Percentiles rank a stretch among this genome's conserved stretches.
Conservation (phyloP, 2,797 vertebrate genomes). For the Thamnophis elegans region DNA sequence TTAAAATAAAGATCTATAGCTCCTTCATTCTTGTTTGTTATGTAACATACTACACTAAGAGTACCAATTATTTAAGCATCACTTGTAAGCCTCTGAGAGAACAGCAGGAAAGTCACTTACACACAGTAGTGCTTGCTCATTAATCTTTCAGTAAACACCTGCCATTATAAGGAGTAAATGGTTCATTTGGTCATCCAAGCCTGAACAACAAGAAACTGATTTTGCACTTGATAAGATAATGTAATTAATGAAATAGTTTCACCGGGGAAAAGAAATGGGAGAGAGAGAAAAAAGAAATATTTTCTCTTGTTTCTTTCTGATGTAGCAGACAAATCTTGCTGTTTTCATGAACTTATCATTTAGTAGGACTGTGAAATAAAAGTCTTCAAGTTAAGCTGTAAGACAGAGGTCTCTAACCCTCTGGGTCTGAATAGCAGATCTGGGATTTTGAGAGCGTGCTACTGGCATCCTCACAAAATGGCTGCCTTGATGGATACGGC, state of each 20-base stretch:
- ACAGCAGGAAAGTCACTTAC: slow-evolving; percentile 18
- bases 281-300: not conserved
- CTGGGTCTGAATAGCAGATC: not conserved
- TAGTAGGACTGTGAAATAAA: not conserved
- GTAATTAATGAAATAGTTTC: not conserved
- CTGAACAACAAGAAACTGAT: slow-evolving; percentile 21
- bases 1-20: not conserved
- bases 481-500: not conserved
- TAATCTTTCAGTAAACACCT: slow-evolving; percentile 50
- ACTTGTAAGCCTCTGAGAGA: slow-evolving; percentile 22
- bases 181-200: not conserved
- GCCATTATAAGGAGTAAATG: slow-evolving; percentile 28
- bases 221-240: slow-evolving; percentile 21
- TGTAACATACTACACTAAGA: not conserved
- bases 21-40: slow-evolving; percentile 36
- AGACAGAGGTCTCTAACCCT: not conserved
- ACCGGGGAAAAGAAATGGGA: not conserved
- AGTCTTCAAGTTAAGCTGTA: not conserved
- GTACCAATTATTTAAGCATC: slow-evolving; percentile 13
- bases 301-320: slow-evolving; percentile 22
- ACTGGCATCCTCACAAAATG: not conserved
- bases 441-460: not conserved
- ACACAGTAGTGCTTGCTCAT: slow-evolving; percentile 32
- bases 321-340: not conserved
- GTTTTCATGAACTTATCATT: not conserved